These are phyloP conservation scores for Aradophagus sp. DNA, from an alignment of 1,140 invertebrate genomes.

Conservation along the genomic window DNA sequence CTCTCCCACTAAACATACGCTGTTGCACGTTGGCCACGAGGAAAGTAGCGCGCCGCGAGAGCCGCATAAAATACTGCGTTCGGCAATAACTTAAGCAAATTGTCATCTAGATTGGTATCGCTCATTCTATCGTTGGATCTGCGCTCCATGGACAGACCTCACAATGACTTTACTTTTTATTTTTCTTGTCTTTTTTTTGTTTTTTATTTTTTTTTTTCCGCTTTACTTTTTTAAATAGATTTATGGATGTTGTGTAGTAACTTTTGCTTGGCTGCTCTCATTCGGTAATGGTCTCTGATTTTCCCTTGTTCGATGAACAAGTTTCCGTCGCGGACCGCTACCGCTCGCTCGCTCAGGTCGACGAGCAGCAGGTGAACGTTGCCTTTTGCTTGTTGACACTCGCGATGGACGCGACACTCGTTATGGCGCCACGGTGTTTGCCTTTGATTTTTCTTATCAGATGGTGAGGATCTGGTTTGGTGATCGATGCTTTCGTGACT, in stretches of 20 bases:
- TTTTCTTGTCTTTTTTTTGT: constrained; percentile 12
- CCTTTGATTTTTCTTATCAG: constrained; percentile 46
- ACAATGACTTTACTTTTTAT: constrained; percentile 33
- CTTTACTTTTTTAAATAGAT: too few relatives aligned
- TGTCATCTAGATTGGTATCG: constrained; percentile 50
- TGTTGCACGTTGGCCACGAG: constrained; percentile 20
- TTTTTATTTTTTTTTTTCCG: constrained; percentile 10
- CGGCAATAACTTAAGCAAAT: constrained; percentile 73
- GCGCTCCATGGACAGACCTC: constrained; percentile 9
- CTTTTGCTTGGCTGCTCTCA: constrained; percentile 15
- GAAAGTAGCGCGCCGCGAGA: constrained; percentile 59
- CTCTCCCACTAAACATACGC: constrained; percentile 7
- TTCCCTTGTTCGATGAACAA: constrained; percentile 11
- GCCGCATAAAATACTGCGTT: constrained; percentile 72
- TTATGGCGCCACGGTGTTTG: constrained; percentile 31
- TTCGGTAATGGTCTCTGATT: constrained; percentile 5
- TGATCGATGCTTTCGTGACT: constrained; percentile 50
- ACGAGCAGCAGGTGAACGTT: constrained; percentile 22
- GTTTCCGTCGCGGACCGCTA: constrained; percentile 58
- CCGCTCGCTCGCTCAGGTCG: constrained; percentile 52
- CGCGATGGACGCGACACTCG: constrained; percentile 28
- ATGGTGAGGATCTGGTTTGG: constrained; percentile 54
- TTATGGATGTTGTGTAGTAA: constrained; percentile 7
- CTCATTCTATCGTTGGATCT: constrained; percentile 37
- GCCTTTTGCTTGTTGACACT: constrained; percentile 29